These are phyloP conservation scores for Ceratitis capitata DNA, from an alignment of 1,140 invertebrate genomes.

Conservation along the genomic window DNA sequence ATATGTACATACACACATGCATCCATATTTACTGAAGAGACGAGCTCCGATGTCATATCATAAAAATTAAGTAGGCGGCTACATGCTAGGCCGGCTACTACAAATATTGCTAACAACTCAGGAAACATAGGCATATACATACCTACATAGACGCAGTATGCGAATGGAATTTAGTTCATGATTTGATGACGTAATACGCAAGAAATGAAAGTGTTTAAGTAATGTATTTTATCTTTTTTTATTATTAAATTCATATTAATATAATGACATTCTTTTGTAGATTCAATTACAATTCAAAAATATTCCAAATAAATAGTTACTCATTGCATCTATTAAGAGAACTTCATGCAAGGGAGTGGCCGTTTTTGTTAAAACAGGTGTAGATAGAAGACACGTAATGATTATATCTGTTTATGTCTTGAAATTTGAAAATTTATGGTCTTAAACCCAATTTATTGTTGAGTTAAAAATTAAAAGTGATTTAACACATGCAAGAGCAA, in stretches of 20 bases:
- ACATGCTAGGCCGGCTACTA: background rate
- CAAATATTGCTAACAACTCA: background rate
- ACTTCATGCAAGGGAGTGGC: background rate
- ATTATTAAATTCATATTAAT: too few species aligned
- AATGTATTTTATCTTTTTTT: too few species aligned
- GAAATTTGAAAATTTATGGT: too few species aligned
- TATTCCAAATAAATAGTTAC: background rate
- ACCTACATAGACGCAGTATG: background rate
- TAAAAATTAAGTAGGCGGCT: slow-evolving; percentile 27
- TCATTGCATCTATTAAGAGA: background rate
- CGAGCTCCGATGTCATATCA: background rate
- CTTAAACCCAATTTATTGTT: too few species aligned
- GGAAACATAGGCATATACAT: too few species aligned
- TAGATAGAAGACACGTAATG: background rate
- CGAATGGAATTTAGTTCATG: slow-evolving; percentile 5
- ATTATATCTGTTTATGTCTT: background rate
- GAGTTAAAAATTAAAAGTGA: too few species aligned
- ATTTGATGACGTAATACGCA: slow-evolving; percentile 1
- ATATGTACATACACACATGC: background rate
- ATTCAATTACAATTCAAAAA: background rate
- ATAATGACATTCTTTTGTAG: too few species aligned
- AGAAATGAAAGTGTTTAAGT: background rate
- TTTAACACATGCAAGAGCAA: too few species aligned
- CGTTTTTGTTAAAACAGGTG: background rate
- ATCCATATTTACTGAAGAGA: too few species aligned